phyloP scores from a whole-genome alignment of 2,113 vertebrate species.

The Anas platyrhynchos region DNA sequence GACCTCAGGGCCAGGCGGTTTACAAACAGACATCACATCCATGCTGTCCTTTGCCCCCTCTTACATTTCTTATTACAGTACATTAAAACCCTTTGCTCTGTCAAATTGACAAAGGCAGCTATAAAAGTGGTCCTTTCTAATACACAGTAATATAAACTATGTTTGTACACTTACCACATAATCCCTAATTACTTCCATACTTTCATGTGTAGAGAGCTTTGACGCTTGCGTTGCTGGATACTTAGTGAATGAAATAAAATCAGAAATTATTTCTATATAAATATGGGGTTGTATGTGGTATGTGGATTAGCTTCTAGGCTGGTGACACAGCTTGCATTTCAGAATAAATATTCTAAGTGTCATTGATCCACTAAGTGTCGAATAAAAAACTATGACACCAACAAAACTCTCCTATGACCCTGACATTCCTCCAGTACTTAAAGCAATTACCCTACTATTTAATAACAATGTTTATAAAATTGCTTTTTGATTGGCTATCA shows the following conservation, averaged over 20 bases:
- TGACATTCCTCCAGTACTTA: constrained; percentile 81
- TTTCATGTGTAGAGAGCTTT: constrained; percentile 74
- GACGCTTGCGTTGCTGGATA: constrained; percentile 66
- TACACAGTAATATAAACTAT: constrained; percentile 63
- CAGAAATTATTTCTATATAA: constrained; percentile 58
- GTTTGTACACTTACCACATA: constrained; percentile 72
- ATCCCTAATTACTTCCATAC: constrained; percentile 76
- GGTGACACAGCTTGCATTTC: constrained; percentile 63
- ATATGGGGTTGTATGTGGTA: constrained; percentile 20
- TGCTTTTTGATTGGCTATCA: constrained; percentile 82
- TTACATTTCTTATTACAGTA: constrained; percentile 67
- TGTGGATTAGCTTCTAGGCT: constrained; percentile 61
- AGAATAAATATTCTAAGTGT: constrained; percentile 77
- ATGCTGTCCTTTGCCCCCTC: constrained; percentile 64
- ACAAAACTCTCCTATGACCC: constrained; percentile 78
- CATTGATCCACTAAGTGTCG: constrained; percentile 79
- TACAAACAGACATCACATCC: constrained; percentile 53
- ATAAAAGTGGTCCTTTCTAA: constrained; percentile 68
- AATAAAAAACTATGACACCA: constrained; percentile 77
- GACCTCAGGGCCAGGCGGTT: constrained; percentile 44
- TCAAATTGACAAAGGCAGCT: constrained; percentile 69
- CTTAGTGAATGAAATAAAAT: constrained; percentile 69
- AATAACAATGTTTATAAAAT: constrained; percentile 86
- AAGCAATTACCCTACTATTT: constrained; percentile 84
- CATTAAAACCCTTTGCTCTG: constrained; percentile 73